Conservation (phyloP, 2,888 invertebrate genomes). For the Heteromyza rotundicornis region DNA sequence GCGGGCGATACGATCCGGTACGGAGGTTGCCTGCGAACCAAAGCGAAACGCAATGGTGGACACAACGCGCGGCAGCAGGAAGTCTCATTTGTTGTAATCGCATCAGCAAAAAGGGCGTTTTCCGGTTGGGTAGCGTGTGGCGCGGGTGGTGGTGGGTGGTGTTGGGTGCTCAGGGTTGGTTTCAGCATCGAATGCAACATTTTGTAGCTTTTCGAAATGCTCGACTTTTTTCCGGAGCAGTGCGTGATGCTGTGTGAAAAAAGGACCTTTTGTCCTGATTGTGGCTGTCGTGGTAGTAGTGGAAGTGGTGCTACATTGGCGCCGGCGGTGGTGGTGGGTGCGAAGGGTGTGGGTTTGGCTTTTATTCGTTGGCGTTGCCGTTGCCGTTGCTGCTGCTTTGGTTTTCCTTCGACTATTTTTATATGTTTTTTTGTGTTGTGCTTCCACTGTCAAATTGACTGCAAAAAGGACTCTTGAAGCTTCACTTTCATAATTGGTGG, state of each 20-base stretch:
- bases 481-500: slow-evolving; percentile 58
- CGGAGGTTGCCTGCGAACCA: neutral
- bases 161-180: slow-evolving; percentile 13
- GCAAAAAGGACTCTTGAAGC: slow-evolving; percentile 56
- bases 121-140: slow-evolving; percentile 52
- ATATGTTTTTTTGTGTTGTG: slow-evolving; percentile 19
- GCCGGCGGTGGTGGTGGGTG: slow-evolving; percentile 24
- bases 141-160: slow-evolving; percentile 18
- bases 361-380: slow-evolving; percentile 46
- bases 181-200: slow-evolving; percentile 44
- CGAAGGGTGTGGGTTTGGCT: slow-evolving; percentile 46
- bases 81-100: slow-evolving; percentile 56
- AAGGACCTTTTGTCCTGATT: slow-evolving; percentile 11
- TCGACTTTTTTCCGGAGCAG: slow-evolving; percentile 32
- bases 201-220: slow-evolving; percentile 57
- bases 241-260: slow-evolving; percentile 12
- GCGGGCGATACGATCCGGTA: neutral
- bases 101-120: slow-evolving; percentile 56
- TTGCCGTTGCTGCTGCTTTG: neutral
- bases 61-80: slow-evolving; percentile 38
- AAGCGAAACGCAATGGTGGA: slow-evolving; percentile 44
- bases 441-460: slow-evolving; percentile 52
- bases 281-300: slow-evolving; percentile 16
- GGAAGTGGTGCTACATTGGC: neutral
- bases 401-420: slow-evolving; percentile 15